Conservation (phyloP, 2,113 vertebrate genomes). For the Maccullochella peelii region DNA sequence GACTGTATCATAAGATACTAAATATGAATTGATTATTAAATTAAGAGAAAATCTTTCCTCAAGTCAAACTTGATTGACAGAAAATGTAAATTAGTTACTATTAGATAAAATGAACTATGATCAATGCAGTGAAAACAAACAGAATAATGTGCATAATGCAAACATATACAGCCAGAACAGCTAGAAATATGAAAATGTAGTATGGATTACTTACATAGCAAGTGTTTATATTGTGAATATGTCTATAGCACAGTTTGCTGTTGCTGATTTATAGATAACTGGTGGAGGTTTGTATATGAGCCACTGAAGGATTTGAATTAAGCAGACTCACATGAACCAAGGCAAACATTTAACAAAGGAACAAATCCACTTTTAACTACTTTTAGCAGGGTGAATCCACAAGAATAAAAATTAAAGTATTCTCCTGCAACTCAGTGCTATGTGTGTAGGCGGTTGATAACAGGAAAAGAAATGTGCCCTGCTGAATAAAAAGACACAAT, state of each 20-base stretch:
- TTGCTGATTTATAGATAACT: conserved; percentile 22
- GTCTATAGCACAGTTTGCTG: conserved; percentile 4
- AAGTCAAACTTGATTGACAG: background rate
- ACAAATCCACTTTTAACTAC: conserved; percentile 52
- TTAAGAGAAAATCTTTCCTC: background rate
- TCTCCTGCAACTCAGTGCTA: conserved; percentile 30
- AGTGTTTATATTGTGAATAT: background rate
- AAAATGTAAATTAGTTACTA: background rate
- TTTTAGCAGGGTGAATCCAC: conserved; percentile 38
- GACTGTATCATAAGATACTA: background rate
- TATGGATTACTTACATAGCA: background rate
- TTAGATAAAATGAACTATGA: background rate
- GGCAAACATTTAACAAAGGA: conserved; percentile 48
- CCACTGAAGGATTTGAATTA: conserved; percentile 42
- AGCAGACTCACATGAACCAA: conserved; percentile 30
- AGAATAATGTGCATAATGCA: background rate
- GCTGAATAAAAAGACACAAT: conserved; percentile 47
- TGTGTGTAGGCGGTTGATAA: conserved; percentile 54
- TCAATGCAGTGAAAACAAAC: background rate
- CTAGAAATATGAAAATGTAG: background rate
- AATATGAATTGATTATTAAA: background rate
- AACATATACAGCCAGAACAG: background rate
- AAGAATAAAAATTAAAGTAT: conserved; percentile 37
- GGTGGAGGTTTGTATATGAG: conserved; percentile 28
- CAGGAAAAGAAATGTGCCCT: conserved; percentile 38